These are phyloP conservation scores for Oncorhynchus nerka DNA, from an alignment of 2,113 vertebrate genomes.

Conservation along the genomic window DNA sequence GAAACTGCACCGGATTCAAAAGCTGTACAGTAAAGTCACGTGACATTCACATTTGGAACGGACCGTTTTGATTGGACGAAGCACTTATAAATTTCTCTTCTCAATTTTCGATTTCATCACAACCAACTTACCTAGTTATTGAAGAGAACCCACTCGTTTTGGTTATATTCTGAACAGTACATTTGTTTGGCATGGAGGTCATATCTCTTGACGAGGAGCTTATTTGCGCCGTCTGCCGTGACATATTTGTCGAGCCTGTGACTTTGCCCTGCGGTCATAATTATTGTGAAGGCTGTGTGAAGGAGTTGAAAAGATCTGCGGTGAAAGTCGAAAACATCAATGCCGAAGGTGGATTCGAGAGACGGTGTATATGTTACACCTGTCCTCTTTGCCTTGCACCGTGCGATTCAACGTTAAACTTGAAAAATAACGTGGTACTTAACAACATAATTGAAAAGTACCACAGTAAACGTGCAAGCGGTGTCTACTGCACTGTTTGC, in stretches of 20 bases:
- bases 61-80: too few relatives aligned
- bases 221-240: conserved; percentile 33
- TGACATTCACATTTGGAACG: too few relatives aligned
- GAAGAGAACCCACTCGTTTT: too few relatives aligned
- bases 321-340: too few relatives aligned
- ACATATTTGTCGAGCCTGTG: conserved; percentile 32
- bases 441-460: conserved; percentile 33
- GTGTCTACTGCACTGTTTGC: conserved; percentile 21
- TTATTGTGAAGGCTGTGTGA: conserved; percentile 30
- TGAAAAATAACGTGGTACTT: conserved; percentile 32
- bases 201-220: conserved; percentile 30
- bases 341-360: background rate
- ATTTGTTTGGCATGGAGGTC: background rate
- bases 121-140: too few relatives aligned
- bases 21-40: too few relatives aligned
- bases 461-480: background rate
- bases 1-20: too few relatives aligned
- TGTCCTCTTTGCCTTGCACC: conserved; percentile 31
- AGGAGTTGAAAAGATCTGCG: conserved; percentile 15
- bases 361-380: background rate
- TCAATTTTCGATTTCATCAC: too few relatives aligned
- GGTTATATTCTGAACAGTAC: background rate
- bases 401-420: conserved; percentile 5
- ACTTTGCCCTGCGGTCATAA: conserved; percentile 43
- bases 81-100: too few relatives aligned